Percentiles rank a stretch among this genome's conserved stretches.
phyloP scores from a whole-genome alignment of 2,888 invertebrate genomes.

The Mellilla xanthometata region DNA sequence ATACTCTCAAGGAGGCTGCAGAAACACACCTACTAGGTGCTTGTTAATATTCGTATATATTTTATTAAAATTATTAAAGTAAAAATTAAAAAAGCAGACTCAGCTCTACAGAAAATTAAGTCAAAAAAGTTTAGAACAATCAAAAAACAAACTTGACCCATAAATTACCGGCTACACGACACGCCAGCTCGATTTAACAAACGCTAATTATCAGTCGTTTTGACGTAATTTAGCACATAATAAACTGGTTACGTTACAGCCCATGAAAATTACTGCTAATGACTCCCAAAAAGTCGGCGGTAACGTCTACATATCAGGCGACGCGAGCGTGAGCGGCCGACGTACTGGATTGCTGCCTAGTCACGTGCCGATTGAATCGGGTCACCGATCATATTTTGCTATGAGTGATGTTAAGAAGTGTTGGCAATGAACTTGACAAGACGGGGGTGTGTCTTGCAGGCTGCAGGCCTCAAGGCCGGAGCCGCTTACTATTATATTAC shows the following conservation, averaged over 20 bases:
- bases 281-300: slow-evolving; percentile 18
- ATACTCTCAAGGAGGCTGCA: too few relatives aligned
- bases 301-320: slow-evolving; percentile 25
- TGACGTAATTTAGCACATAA: slow-evolving; percentile 25
- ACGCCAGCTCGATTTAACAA: slow-evolving; percentile 10
- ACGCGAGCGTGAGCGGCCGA: slow-evolving; percentile 19
- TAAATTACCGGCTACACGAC: slow-evolving; percentile 1
- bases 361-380: slow-evolving; percentile 23
- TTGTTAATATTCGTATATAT: too few relatives aligned
- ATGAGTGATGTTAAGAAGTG: slow-evolving; percentile 43
- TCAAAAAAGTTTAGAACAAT: too few relatives aligned
- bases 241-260: slow-evolving; percentile 22
- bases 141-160: background rate
- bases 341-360: slow-evolving; percentile 20
- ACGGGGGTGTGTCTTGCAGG: slow-evolving; percentile 77
- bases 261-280: slow-evolving; percentile 22
- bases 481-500: slow-evolving; percentile 71
- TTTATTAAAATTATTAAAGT: too few relatives aligned
- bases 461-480: slow-evolving; percentile 73
- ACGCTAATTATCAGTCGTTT: slow-evolving; percentile 24
- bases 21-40: too few relatives aligned
- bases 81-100: too few relatives aligned
- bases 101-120: background rate
- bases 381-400: slow-evolving; percentile 38
- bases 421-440: slow-evolving; percentile 77